Evolutionary conservation across 2,797 vertebrate species (phyloP).

Genomic region (Scolopax rusticola): DNA sequence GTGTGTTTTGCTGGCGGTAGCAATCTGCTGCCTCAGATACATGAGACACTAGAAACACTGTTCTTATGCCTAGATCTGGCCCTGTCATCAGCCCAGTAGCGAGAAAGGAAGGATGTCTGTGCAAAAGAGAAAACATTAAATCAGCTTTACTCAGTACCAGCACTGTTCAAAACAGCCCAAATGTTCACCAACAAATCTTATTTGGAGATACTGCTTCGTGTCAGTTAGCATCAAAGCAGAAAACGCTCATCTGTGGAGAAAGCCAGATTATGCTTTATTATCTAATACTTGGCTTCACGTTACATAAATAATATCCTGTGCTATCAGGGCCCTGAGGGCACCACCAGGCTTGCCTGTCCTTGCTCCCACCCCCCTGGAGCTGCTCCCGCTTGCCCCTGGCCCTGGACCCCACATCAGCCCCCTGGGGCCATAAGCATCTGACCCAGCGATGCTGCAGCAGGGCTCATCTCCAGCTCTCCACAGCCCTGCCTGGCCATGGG

Average conservation of each 20-base stretch:
- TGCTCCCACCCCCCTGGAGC: rapidly evolving
- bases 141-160: not conserved
- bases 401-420: not conserved
- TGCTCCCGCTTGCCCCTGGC: rapidly evolving
- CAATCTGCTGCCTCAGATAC: not conserved
- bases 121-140: not conserved
- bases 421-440: rapidly evolving
- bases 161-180: not conserved
- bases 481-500: not conserved
- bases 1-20: not conserved
- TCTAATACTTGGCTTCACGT: not conserved
- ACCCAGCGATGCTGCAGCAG: rapidly evolving
- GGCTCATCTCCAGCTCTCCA: rapidly evolving
- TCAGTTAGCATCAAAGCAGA: not conserved
- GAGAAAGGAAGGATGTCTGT: not conserved
- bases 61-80: not conserved
- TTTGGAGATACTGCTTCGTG: not conserved
- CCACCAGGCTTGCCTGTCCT: not conserved
- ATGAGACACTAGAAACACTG: not conserved
- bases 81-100: not conserved
- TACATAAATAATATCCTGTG: not conserved
- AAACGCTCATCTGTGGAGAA: not conserved
- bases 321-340: not conserved
- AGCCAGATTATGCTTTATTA: not conserved
- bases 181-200: not conserved